phyloP scores from a whole-genome alignment of 2,797 vertebrate genomes.

The Periophthalmus magnuspinnatus region DNA sequence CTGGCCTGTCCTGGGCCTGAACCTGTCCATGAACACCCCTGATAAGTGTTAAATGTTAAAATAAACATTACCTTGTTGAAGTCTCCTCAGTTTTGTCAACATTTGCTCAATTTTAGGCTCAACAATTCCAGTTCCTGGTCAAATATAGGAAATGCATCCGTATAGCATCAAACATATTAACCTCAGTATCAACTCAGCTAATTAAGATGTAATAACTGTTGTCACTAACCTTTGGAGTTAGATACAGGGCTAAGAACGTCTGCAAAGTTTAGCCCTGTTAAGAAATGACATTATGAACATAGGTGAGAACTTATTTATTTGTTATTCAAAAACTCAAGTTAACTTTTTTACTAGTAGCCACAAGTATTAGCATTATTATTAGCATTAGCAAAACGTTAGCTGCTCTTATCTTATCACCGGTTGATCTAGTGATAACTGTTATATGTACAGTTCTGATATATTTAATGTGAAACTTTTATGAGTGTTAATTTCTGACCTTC shows the following conservation, averaged over 20 bases:
- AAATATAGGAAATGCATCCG: background rate
- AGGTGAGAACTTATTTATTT: background rate
- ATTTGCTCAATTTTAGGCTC: conserved; percentile 50
- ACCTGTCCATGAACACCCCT: no score
- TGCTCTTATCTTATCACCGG: background rate
- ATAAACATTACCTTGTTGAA: conserved; percentile 57
- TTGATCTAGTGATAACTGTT: background rate
- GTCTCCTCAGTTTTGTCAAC: conserved; percentile 40
- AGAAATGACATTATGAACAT: background rate
- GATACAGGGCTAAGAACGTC: conserved; percentile 17
- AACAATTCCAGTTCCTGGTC: conserved; percentile 30
- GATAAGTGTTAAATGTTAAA: background rate
- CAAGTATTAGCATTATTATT: background rate
- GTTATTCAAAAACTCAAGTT: background rate
- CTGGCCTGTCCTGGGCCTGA: no score
- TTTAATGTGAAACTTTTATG: no score
- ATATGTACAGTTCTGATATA: no score
- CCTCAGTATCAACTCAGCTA: background rate
- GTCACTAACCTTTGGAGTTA: conserved; percentile 27
- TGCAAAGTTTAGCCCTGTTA: conserved; percentile 36
- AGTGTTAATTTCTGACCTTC: background rate
- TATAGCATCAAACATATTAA: background rate
- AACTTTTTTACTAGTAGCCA: background rate
- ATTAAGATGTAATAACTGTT: background rate
- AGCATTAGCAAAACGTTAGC: background rate